Evolutionary conservation across 2,113 vertebrate genomes (phyloP), one percentile per base, ranked within the genome.

Genomic region (Orientallactaga bullata): DNA sequence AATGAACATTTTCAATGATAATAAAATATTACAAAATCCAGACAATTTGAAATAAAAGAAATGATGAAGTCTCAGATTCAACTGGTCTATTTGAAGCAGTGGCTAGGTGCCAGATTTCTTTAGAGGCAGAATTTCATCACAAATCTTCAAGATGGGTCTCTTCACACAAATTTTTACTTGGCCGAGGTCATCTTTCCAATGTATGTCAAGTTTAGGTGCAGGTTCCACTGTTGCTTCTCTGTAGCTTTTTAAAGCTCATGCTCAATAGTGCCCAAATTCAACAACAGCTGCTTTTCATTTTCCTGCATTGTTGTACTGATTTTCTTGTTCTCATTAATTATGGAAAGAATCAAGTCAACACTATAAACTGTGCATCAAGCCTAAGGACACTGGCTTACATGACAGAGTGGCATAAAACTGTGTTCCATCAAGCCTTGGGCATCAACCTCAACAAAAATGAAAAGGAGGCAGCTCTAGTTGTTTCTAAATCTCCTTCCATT

Each of bases 401-500:
- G 32, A 8, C 93, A 81, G 55, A 77, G 68, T 16, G 39, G 35
- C 68, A 63, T 30, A 83, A 24, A 93, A 96, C 74, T 93, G n/a
- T 85, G 84, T 83, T 94, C 92, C 51, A 10, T 16, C 58, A 93
- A 68, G 92, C 80, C 63, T 91, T n/a, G 21, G 78, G 66, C 76
- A 86, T 89, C 80, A 83, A 13, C 55, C 37, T 92, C 66, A 83
- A 86, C 71, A 72, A 61, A 95, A 66, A n/a, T 63, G 55, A 93
- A 89, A 94, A 82, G 65, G 35, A 95, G 80, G n/a, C 68, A 93
- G 37, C 18, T 72, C 42, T 20, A 13, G 32, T 10, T 77, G 55
- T 55, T 84, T 89, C 55, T 85, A 71, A 93, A 94, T 60, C 86
- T 84, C 76, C n/a, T 93, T 74, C 74, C 51, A 79, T 88, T 96